Percentiles rank a stretch among this genome's conserved stretches.
Conservation (phyloP, 2,888 invertebrate species). For the Bugulina stolonifera region DNA sequence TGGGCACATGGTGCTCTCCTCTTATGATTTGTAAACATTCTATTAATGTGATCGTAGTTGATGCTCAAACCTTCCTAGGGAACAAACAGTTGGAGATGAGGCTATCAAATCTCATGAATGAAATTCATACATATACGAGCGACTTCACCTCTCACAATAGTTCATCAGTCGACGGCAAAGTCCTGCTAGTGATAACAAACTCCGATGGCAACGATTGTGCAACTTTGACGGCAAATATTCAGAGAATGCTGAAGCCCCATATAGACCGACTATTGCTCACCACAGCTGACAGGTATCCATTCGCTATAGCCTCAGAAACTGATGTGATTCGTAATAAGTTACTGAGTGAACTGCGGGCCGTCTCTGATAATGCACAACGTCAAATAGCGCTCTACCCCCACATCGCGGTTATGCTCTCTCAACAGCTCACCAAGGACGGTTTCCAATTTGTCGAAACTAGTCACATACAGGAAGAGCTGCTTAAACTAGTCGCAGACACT, state of each 20-base stretch:
- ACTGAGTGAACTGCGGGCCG: not conserved
- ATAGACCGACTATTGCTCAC: not conserved
- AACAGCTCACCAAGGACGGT: not conserved
- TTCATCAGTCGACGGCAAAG: not conserved
- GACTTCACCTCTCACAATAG: not conserved
- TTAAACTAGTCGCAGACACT: not conserved
- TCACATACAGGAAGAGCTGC: not conserved
- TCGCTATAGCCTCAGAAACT: not conserved
- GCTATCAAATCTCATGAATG: not conserved
- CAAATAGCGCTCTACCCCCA: not conserved
- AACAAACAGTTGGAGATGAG: not conserved
- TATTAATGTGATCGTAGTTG: not conserved
- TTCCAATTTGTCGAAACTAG: not conserved
- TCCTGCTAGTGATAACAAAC: not conserved
- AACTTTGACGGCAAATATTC: not conserved
- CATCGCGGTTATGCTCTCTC: conserved; percentile 6
- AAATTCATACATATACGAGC: not conserved
- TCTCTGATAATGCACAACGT: not conserved
- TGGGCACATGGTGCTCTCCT: not conserved
- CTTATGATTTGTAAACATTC: not conserved
- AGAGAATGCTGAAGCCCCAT: not conserved
- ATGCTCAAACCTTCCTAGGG: not conserved
- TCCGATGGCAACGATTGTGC: not conserved
- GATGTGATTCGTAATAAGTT: not conserved
- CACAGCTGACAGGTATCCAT: not conserved